Evolutionary conservation across 2,888 invertebrate genomes (phyloP).

Genomic region (Theristus sp.): DNA sequence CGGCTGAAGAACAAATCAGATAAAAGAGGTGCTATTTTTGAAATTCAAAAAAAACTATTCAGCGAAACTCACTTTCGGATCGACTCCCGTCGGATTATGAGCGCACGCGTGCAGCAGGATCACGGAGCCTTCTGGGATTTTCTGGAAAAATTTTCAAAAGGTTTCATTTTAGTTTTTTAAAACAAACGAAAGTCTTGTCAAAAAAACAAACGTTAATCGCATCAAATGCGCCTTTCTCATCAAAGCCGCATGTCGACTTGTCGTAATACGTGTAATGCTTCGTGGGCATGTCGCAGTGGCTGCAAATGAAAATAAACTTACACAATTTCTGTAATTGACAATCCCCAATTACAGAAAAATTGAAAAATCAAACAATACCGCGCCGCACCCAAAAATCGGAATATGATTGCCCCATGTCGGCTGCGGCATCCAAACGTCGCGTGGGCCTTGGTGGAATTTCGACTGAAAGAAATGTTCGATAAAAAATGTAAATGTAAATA

Average conservation of each 20-base stretch:
- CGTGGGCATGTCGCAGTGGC: constrained; percentile 56
- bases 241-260: constrained; percentile 74
- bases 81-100: constrained; percentile 92
- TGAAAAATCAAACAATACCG: background rate
- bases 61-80: constrained; percentile 49
- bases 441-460: constrained; percentile 48
- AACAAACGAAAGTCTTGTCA: no score
- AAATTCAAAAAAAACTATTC: constrained; percentile 1
- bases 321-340: no score
- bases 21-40: constrained; percentile 2
- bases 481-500: no score
- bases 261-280: constrained; percentile 86
- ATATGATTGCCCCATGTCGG: constrained; percentile 98
- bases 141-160: constrained; percentile 43
- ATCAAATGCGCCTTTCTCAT: constrained; percentile 66
- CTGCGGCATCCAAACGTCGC: constrained; percentile 62
- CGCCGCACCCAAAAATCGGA: constrained; percentile 58
- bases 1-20: no score
- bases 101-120: constrained; percentile 89
- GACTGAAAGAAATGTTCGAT: constrained; percentile 18
- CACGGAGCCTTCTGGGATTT: constrained; percentile 72
- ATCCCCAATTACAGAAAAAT: no score
- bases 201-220: constrained; percentile 46
- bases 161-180: no score
- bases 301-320: constrained; percentile 15